Base-by-base conservation (phyloP, 1,140 invertebrate genomes). In the Pygmarrhopalites habei region DNA sequence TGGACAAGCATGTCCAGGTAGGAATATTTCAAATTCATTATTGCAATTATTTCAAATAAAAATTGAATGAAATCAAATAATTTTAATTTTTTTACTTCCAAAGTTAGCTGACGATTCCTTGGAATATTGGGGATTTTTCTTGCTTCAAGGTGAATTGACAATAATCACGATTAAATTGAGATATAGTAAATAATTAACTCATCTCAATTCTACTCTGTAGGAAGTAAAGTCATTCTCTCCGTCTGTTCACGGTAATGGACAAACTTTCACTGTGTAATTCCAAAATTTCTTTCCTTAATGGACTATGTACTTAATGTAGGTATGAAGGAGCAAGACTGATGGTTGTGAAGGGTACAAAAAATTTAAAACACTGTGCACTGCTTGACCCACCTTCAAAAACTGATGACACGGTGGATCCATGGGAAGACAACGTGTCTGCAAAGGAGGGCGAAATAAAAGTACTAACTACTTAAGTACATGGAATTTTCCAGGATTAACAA, bases 111-210 rank as follows among this genome's bases (percentile, higher is more conserved):
- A 91, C 76, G 89, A 92, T 72, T 88, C 87, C 25, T 77, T 91
- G 35, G 88, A 91, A 74, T 92, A 91, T 76, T 92, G 88, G 88
- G 88, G 89, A 25, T 92, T 92, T 79, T 91, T 87, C 77, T 74
- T 92, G 17, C 79, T 88, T 25, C 82, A 83, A 74, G 88, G 87
- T 19, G n/a, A n/a, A n/a, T n/a, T n/a, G n/a, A n/a, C n/a, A n/a
- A n/a, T n/a, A n/a, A n/a, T n/a, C n/a, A n/a, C n/a, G n/a, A n/a
- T n/a, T n/a, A n/a, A n/a, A n/a, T n/a, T n/a, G n/a, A n/a, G n/a
- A n/a, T n/a, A n/a, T n/a, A n/a, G n/a, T n/a, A n/a, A n/a, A n/a
- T n/a, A n/a, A n/a, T n/a, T n/a, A n/a, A n/a, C n/a, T n/a, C n/a
- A n/a, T n/a, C n/a, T n/a, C n/a, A n/a, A n/a, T n/a, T n/a, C n/a